Evolutionary conservation across 2,797 vertebrate genomes (phyloP), one percentile per base, ranked within the genome.

Genomic region (Melanogrammus aeglefinus): DNA sequence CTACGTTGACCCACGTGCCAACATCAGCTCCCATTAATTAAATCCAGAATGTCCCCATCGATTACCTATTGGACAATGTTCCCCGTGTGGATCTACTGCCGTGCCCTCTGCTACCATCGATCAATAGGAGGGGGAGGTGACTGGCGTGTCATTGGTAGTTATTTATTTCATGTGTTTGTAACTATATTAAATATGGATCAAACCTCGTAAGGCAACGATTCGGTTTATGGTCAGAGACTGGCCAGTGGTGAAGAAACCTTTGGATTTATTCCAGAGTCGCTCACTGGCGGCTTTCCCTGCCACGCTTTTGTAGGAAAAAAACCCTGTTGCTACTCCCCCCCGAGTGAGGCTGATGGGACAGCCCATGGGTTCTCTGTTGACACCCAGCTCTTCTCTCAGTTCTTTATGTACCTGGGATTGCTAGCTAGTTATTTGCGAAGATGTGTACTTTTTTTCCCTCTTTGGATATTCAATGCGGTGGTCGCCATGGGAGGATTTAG

Each of bases 191-290:
- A 27, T 69, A 69, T 69, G 63, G 14, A 57, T 63, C n/a, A 24
- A n/a, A 24, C 8, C 6, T 24, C 9, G n/a, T 24, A 77, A 44
- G 76, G 72, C 63, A 1, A 29, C 21, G 74, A 39, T 73, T 75
- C 36, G 66, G 39, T 73, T 63, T 74, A 72, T 38, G 1, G 18
- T 77, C 63, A 72, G 31, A 74, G 76, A 80, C 80, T 79, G 71
- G 13, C 44, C 76, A 72, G 71, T 86, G 86, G 86, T 86, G 87
- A 77, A 76, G 86, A 92, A 92, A 78, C 75, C 89, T 85, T 63
- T 94, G 38, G 92, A 93, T 83, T 80, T 39, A 14, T 91, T 91
- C 90, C 84, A 82, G 84, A 90, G 80, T 86, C 85, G 84, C 81
- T 86, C 83, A 74, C 82, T 91, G 93, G 86, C 89, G 88, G 85